These are phyloP conservation scores for Spialia ferax DNA, from an alignment of 2,888 invertebrate species.

Conservation along the genomic window DNA sequence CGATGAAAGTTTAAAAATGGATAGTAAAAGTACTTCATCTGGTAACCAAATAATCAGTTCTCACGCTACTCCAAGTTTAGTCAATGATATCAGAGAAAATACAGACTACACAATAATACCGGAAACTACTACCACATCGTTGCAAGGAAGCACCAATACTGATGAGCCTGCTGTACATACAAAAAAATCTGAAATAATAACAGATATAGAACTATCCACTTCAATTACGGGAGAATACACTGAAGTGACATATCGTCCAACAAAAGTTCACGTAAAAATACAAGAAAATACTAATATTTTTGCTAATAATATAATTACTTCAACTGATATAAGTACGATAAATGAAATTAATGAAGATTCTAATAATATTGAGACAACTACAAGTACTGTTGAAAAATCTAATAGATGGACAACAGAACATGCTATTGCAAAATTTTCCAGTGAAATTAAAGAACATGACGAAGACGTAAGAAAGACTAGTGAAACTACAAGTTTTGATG, in stretches of 20 bases:
- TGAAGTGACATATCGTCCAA: neutral
- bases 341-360: neutral
- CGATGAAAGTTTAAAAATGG: slow-evolving; percentile 6
- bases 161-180: neutral
- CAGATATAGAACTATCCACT: neutral
- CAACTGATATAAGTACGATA: neutral
- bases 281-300: neutral
- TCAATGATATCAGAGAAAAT: neutral
- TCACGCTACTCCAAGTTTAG: neutral
- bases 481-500: neutral
- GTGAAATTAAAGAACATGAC: neutral
- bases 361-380: neutral
- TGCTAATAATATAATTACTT: neutral
- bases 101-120: neutral
- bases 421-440: neutral
- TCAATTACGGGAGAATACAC: neutral
- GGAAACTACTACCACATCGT: neutral
- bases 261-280: neutral
- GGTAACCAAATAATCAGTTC: neutral
- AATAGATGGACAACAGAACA: slow-evolving; percentile 1
- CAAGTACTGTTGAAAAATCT: neutral
- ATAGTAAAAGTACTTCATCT: slow-evolving; percentile 10
- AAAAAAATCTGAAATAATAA: neutral
- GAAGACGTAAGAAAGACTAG: neutral
- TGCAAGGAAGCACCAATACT: neutral